phyloP scores from a whole-genome alignment of 1,140 invertebrate genomes.

The Drosophila guanche region DNA sequence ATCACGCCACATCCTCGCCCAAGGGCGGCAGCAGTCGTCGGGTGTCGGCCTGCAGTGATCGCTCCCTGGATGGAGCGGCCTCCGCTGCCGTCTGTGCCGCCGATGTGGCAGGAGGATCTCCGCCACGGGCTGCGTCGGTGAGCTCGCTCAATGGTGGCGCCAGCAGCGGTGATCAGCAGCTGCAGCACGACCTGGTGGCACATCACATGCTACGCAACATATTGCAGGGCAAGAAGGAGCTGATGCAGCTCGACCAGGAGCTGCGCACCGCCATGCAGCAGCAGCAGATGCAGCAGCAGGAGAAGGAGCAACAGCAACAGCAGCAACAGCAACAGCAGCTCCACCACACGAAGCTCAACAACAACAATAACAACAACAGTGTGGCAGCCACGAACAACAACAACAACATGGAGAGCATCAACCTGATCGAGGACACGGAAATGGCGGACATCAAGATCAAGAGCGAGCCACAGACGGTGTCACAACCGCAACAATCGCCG shows the following conservation, averaged over 20 bases:
- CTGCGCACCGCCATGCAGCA: conserved; percentile 84
- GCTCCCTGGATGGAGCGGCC: conserved; percentile 58
- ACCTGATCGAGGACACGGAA: conserved; percentile 69
- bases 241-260: conserved; percentile 87
- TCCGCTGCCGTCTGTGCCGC: conserved; percentile 23
- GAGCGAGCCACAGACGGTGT: conserved; percentile 63
- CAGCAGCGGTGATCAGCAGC: conserved; percentile 68
- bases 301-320: conserved; percentile 85
- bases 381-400: conserved; percentile 74
- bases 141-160: conserved; percentile 71
- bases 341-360: conserved; percentile 76
- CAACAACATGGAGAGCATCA: conserved; percentile 82
- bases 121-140: conserved; percentile 68
- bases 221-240: conserved; percentile 91
- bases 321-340: conserved; percentile 85
- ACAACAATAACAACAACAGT: conserved; percentile 82
- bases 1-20: conserved; percentile 32
- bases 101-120: conserved; percentile 54
- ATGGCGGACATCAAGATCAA: conserved; percentile 79
- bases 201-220: conserved; percentile 93
- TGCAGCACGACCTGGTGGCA: conserved; percentile 88
- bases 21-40: conserved; percentile 55
- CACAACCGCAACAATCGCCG: conserved; percentile 51
- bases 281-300: conserved; percentile 85
- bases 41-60: conserved; percentile 76